Evolutionary conservation across 2,113 vertebrate species (phyloP), one percentile per base, ranked within the genome.

Genomic region (Gymnobelideus leadbeateri): DNA sequence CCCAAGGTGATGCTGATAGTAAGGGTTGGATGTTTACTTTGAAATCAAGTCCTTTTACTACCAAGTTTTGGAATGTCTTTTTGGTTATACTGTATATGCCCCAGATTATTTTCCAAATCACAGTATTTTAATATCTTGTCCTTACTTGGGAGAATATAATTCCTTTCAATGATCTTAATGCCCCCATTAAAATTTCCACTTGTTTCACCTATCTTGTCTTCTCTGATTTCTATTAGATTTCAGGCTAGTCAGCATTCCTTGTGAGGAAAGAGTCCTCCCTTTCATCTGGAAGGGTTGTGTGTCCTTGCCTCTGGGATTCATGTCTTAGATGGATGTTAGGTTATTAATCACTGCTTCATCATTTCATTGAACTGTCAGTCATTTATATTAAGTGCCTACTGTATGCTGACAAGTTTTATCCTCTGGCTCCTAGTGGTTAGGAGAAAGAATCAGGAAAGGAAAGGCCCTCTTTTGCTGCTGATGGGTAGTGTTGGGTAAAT

Each of bases 61-160:
- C n/a, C 0, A 0, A 43, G 16, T 77, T 43, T n/a, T 77, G 68
- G 68, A 68, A 68, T 68, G 61, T n/a, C 90, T 94, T 96, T 51
- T 9, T 95, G 50, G 91, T 92, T 89, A 0, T 89, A 91, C 92
- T 92, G 92, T 50, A 92, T 95, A 95, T 68, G 55, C 51, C 47
- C 92, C 49, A 93, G 89, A 95, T 95, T 68, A 93, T 95, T 95
- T 96, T 91, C 96, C 94, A 50, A n/a, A 93, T 97, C 91, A 57
- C 77, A 94, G 93, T 95, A 77, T 91, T 93, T 96, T 10, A 92
- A 61, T 96, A 47, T 96, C 51, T 94, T 90, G 37, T 89, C 51
- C 46, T 61, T 26, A 51, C 24, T 31, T 92, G 95, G 49, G 51
- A 91, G 92, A 97, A 93, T 95, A 91, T 8, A n/a, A 51, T 21